Percentiles rank a stretch among this genome's conserved stretches.
Evolutionary conservation across 1,140 invertebrate species (phyloP).

Genomic region (Drosophila nasuta): DNA sequence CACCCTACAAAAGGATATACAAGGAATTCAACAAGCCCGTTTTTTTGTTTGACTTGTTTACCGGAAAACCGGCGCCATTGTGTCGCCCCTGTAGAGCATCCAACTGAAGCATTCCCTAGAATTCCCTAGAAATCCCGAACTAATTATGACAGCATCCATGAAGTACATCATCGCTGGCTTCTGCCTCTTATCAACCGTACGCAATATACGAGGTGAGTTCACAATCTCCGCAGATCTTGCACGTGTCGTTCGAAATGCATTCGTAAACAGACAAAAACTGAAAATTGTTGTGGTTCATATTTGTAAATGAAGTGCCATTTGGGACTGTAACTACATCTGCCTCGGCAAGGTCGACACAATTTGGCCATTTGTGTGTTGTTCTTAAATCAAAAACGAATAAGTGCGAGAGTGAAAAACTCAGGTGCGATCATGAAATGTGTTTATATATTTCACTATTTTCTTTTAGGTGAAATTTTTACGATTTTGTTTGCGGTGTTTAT

Average conservation of each 20-base stretch:
- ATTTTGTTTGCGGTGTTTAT: slow-evolving; percentile 68
- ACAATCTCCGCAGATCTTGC: slow-evolving; percentile 8
- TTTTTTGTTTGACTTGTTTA: slow-evolving; percentile 12
- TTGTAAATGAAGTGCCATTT: slow-evolving; percentile 13
- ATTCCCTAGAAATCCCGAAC: neutral
- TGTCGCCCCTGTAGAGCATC: slow-evolving; percentile 49
- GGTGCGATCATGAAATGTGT: slow-evolving; percentile 58
- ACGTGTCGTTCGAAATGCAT: slow-evolving; percentile 31
- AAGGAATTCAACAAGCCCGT: slow-evolving; percentile 14
- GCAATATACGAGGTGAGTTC: slow-evolving; percentile 69
- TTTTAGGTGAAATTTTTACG: slow-evolving; percentile 62
- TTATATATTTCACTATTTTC: slow-evolving; percentile 34
- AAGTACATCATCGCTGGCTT: slow-evolving; percentile 65
- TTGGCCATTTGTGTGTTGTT: slow-evolving; percentile 11
- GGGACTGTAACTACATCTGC: slow-evolving; percentile 68
- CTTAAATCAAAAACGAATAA: slow-evolving; percentile 3
- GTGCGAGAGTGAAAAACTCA: slow-evolving; percentile 6
- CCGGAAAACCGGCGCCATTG: slow-evolving; percentile 57
- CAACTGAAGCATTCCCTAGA: slow-evolving; percentile 45
- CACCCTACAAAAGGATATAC: slow-evolving; percentile 48
- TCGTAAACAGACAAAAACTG: slow-evolving; percentile 31
- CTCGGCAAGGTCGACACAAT: slow-evolving; percentile 52
- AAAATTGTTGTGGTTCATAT: slow-evolving; percentile 16
- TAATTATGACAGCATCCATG: slow-evolving; percentile 58
- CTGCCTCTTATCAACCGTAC: slow-evolving; percentile 66